Percentiles rank a stretch among this genome's conserved stretches.
Conservation (phyloP, 2,113 vertebrate genomes). For the Sardina pilchardus region DNA sequence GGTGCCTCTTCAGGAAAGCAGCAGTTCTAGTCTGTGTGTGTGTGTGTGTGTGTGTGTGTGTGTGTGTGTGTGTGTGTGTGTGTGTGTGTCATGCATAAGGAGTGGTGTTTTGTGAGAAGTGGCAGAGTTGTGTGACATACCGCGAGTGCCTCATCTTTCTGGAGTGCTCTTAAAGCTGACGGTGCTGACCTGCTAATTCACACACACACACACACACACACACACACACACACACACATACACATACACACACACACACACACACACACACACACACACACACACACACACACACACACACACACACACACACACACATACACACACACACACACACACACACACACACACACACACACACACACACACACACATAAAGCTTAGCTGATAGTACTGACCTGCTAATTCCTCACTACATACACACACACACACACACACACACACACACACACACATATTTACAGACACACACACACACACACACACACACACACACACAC, state of each 20-base stretch:
- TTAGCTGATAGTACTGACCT: slow-evolving; percentile 37
- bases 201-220: not conserved
- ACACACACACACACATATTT: not conserved
- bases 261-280: not conserved
- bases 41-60: no score
- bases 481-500: not conserved
- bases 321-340: not conserved
- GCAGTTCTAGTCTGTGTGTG: no score
- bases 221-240: not conserved
- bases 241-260: not conserved
- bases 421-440: not conserved
- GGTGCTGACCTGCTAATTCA: slow-evolving; percentile 41
- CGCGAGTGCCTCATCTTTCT: slow-evolving; percentile 55
- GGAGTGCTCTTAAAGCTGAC: slow-evolving; percentile 49
- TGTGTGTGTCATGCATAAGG: slow-evolving; percentile 21
- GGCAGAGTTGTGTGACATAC: slow-evolving; percentile 61
- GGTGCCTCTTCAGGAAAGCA: no score
- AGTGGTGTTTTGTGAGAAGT: slow-evolving; percentile 62
- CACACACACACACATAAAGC: not conserved
- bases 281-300: not conserved
- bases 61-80: no score
- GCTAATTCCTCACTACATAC: slow-evolving; percentile 3
- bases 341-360: not conserved
- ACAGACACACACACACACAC: not conserved
- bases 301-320: not conserved